These are phyloP conservation scores for Zenarchopterus dispar DNA, from an alignment of 2,797 vertebrate genomes.

Conservation along the genomic window DNA sequence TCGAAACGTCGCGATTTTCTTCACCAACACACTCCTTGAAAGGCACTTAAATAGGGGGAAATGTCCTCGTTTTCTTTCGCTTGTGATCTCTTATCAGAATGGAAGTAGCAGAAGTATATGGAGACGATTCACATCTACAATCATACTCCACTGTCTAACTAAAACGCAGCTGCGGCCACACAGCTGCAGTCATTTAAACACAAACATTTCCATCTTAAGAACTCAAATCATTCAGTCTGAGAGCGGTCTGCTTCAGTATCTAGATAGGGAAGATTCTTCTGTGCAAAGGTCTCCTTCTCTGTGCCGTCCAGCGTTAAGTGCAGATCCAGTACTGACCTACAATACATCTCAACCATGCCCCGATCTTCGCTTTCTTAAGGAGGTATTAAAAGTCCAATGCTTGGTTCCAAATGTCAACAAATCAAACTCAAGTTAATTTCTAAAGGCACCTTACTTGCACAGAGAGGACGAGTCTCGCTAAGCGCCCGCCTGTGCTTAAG, in stretches of 20 bases:
- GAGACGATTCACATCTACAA: slow-evolving; percentile 43
- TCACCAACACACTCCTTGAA: slow-evolving; percentile 67
- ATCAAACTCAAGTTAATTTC: slow-evolving; percentile 63
- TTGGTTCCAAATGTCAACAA: slow-evolving; percentile 60
- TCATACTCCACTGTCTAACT: slow-evolving; percentile 58
- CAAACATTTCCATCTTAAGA: slow-evolving; percentile 43
- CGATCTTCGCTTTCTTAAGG: slow-evolving; percentile 34
- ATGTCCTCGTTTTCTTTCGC: not conserved
- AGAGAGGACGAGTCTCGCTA: slow-evolving; percentile 60
- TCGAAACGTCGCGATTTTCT: slow-evolving; percentile 32
- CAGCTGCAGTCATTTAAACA: slow-evolving; percentile 59
- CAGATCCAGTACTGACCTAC: slow-evolving; percentile 49
- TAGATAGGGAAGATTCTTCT: slow-evolving; percentile 70
- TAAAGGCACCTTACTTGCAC: slow-evolving; percentile 83
- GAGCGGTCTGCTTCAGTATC: slow-evolving; percentile 63
- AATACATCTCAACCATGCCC: slow-evolving; percentile 30
- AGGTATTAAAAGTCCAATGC: slow-evolving; percentile 49
- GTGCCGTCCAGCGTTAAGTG: slow-evolving; percentile 64
- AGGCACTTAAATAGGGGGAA: slow-evolving; percentile 79
- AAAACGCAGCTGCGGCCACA: slow-evolving; percentile 59
- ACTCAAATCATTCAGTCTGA: slow-evolving; percentile 49
- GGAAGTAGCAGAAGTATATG: slow-evolving; percentile 56
- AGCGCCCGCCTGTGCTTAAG: slow-evolving; percentile 67
- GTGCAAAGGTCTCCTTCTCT: slow-evolving; percentile 79
- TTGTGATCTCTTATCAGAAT: slow-evolving; percentile 32